A percentile compares a stretch with the other conserved stretches of the same genome.
These are phyloP conservation scores for Lycopodina hypogea DNA, from an alignment of 37 sponge, comb jelly and placozoan genomes.

Conservation along the genomic window DNA sequence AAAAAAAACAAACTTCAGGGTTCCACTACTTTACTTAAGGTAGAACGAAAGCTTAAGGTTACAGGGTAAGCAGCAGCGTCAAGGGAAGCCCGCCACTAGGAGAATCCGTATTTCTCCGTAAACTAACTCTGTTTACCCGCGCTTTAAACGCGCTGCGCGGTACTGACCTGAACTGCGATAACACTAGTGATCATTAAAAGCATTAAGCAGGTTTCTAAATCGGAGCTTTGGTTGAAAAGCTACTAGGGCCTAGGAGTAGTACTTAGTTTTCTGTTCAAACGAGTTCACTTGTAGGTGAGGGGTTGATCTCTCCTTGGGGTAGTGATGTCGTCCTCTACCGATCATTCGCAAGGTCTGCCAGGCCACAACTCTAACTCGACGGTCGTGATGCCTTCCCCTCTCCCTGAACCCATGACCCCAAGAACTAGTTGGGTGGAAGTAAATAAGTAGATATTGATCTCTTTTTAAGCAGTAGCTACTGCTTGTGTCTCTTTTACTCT, in stretches of 20 bases:
- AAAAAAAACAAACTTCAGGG: slow-evolving; percentile 14
- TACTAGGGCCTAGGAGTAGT: too few species aligned
- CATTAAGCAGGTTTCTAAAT: too few species aligned
- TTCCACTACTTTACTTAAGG: neutral
- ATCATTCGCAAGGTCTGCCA: neutral
- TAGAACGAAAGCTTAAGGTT: too few species aligned
- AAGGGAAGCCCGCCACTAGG: too few species aligned
- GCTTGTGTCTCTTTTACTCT: neutral
- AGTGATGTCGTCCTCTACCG: neutral
- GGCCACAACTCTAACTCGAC: slow-evolving; percentile 4
- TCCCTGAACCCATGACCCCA: slow-evolving; percentile 68
- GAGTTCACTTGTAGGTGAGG: neutral
- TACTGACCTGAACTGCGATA: too few species aligned
- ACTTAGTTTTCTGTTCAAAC: neutral
- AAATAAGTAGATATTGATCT: neutral
- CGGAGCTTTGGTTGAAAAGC: too few species aligned
- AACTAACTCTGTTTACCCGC: too few species aligned
- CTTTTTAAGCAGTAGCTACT: neutral
- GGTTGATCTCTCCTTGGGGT: neutral
- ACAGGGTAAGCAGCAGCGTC: too few species aligned
- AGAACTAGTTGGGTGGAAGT: slow-evolving; percentile 58
- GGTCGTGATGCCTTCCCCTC: slow-evolving; percentile 55
- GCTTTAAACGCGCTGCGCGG: too few species aligned
- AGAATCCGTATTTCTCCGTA: too few species aligned
- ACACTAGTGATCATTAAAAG: too few species aligned